Evolutionary conservation across 1,140 invertebrate species (phyloP), one percentile per base, ranked within the genome.

Genomic region (Xylocopa sonorina): DNA sequence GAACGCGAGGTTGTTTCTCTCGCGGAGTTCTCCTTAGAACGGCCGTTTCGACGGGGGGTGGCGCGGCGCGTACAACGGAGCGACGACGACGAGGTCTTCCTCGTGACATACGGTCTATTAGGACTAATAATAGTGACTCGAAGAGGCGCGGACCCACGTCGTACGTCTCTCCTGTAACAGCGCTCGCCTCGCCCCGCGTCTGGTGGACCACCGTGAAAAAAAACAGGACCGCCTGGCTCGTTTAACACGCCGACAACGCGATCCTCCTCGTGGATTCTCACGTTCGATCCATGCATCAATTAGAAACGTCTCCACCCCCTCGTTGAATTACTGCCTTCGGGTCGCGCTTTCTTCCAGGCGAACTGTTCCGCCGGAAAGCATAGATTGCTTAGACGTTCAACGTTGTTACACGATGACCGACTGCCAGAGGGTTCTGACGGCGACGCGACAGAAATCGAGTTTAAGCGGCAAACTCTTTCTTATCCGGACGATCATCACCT

Each of bases 81-180:
- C 38, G 34, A n/a, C 67, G 34, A n/a, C 67, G 63, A 24, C 75
- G 63, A 85, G 77, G 77, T 79, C 43, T 78, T 71, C 60, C 78
- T 67, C n/a, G 78, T 88, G 88, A 90, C 91, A 92, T 88, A 90
- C 90, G 90, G 89, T 87, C 88, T 91, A 92, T 92, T 90, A 92
- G 87, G 83, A 89, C 91, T 92, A 92, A 92, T 92, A 92, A 92
- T 92, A 91, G 91, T 81, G 81, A 82, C 50, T 67, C 72, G 69
- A 81, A 62, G 76, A 82, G 58, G 67, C 73, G 46, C 74, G 71
- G 71, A 51, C 12, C 48, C 34, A 29, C 18, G 58, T 64, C 72
- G 72, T 77, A 48, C 53, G 74, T 77, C 74, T 77, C 27, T 67
- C 51, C 18, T 21, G 6, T 21, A 58, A n/a, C n/a, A n/a, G n/a